A percentile compares a stretch with the other conserved stretches of the same genome.
These are phyloP conservation scores for Oxyura jamaicensis DNA, from an alignment of 2,113 vertebrate species.

Conservation along the genomic window DNA sequence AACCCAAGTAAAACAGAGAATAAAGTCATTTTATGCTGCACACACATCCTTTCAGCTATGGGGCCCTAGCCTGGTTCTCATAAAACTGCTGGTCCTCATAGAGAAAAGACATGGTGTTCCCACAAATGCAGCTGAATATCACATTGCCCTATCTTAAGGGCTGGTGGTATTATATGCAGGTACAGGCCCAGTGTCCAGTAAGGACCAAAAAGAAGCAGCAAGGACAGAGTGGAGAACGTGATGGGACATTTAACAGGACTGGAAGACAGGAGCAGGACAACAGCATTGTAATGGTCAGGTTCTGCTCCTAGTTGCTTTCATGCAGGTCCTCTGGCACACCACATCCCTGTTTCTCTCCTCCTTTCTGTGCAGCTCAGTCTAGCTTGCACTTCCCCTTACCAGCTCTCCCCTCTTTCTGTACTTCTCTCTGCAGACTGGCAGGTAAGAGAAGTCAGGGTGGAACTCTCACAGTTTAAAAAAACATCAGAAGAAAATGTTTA, in stretches of 20 bases:
- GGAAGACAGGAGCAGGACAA: background rate
- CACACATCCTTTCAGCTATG: background rate
- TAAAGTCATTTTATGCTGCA: background rate
- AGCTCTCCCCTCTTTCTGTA: background rate
- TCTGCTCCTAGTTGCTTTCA: background rate
- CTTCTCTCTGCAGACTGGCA: background rate
- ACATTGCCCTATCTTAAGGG: background rate
- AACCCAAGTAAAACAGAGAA: background rate
- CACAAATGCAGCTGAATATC: background rate
- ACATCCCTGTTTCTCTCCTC: background rate
- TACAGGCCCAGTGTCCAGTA: background rate
- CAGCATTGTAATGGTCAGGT: background rate
- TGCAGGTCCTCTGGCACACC: background rate
- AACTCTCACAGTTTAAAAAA: background rate
- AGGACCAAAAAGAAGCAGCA: background rate
- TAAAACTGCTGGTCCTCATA: background rate
- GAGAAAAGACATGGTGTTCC: background rate
- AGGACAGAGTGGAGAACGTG: rapidly evolving
- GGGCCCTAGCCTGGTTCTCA: background rate
- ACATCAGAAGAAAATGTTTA: background rate
- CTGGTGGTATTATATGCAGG: background rate
- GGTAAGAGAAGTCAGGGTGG: background rate
- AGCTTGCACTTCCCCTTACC: background rate
- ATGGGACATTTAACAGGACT: rapidly evolving
- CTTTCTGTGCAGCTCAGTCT: background rate